These are phyloP conservation scores for Vulpes lagopus DNA, from an alignment of 2,113 vertebrate genomes.

Conservation along the genomic window DNA sequence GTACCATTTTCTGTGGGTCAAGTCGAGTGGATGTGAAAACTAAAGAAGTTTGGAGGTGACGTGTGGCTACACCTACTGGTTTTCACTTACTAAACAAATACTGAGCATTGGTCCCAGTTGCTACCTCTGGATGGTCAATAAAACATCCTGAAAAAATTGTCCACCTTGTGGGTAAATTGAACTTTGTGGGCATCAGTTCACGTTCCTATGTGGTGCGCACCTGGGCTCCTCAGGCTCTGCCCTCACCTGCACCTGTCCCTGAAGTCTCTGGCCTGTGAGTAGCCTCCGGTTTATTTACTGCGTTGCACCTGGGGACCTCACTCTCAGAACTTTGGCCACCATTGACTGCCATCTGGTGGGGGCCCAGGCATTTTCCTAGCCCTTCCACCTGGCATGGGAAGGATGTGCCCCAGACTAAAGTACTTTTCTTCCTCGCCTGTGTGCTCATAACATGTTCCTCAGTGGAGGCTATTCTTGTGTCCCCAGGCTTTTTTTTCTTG, in stretches of 20 bases:
- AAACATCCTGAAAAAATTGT: background rate
- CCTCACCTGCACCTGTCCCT: background rate
- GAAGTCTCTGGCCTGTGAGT: no score
- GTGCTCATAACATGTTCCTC: rapidly evolving
- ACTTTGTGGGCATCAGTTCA: background rate
- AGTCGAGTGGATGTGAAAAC: background rate
- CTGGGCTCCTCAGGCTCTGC: no score
- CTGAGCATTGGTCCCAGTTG: background rate
- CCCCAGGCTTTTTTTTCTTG: background rate
- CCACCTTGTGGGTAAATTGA: background rate
- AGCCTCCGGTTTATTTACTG: rapidly evolving
- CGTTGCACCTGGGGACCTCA: background rate
- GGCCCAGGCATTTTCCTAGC: background rate
- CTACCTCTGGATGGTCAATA: background rate
- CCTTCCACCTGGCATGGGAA: background rate
- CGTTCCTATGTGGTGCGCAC: no score
- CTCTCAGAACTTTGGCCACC: background rate
- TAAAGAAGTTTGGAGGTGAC: background rate
- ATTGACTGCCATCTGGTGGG: background rate
- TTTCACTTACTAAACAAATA: background rate
- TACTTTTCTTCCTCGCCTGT: rapidly evolving
- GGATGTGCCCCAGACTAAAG: background rate
- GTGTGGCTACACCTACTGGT: background rate
- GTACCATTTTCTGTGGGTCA: background rate
- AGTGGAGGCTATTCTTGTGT: rapidly evolving